phyloP scores from a whole-genome alignment of 2,888 invertebrate species.

The Drosophila antonietae region DNA sequence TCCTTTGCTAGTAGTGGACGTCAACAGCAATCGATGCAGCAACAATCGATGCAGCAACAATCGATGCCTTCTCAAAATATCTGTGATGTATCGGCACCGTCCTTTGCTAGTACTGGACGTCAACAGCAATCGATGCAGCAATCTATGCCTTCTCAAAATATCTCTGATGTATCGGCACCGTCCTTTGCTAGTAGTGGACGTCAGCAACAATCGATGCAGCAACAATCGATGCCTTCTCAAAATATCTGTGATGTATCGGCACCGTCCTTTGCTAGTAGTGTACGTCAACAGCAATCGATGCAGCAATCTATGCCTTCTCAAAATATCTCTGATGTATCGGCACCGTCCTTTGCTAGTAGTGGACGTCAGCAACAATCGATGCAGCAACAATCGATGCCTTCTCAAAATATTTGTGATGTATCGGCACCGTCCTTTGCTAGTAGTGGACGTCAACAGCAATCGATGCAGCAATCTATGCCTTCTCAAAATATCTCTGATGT shows the following conservation, averaged over 20 bases:
- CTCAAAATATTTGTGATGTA: conserved; percentile 4
- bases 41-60: conserved; percentile 1
- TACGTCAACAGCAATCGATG: too few species aligned
- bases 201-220: too few species aligned
- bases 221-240: too few species aligned
- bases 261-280: too few species aligned
- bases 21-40: neutral
- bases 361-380: neutral
- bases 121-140: neutral
- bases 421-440: conserved; percentile 22
- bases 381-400: neutral
- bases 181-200: too few species aligned
- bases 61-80: neutral
- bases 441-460: neutral
- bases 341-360: conserved; percentile 20
- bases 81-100: conserved; percentile 15
- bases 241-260: too few species aligned
- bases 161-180: too few species aligned
- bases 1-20: too few species aligned
- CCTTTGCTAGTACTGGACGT: conserved; percentile 7
- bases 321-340: conserved; percentile 7
- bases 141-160: too few species aligned
- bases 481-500: conserved; percentile 7
- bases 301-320: neutral
- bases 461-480: neutral